These are phyloP conservation scores for Chouioia cunea DNA, from an alignment of 2,888 invertebrate genomes.

Conservation along the genomic window DNA sequence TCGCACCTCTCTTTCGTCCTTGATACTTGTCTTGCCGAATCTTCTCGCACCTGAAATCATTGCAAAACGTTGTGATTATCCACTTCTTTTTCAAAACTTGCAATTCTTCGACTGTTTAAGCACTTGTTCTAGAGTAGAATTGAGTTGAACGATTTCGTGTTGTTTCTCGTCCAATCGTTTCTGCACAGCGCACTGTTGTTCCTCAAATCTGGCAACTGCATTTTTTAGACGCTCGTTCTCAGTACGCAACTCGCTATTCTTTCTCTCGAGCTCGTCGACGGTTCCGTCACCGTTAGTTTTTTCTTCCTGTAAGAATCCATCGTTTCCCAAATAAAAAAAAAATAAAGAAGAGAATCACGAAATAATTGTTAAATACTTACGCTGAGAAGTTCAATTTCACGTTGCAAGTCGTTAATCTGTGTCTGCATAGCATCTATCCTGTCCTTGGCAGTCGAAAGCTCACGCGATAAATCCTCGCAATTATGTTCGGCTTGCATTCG, in stretches of 20 bases:
- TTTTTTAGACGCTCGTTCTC: slow-evolving; percentile 70
- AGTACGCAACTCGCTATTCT: slow-evolving; percentile 71
- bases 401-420: slow-evolving; percentile 61
- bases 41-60: slow-evolving; percentile 72
- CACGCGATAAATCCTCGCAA: slow-evolving; percentile 76
- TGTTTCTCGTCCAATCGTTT: slow-evolving; percentile 77
- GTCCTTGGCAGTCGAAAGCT: slow-evolving; percentile 75
- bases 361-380: not conserved
- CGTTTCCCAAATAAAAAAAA: not conserved
- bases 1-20: slow-evolving; percentile 78
- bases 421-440: slow-evolving; percentile 69
- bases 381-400: slow-evolving; percentile 55
- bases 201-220: slow-evolving; percentile 73
- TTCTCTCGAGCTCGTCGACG: slow-evolving; percentile 67
- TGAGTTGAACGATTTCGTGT: slow-evolving; percentile 77
- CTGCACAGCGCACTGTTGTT: slow-evolving; percentile 73
- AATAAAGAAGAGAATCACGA: not conserved
- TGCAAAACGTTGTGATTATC: not conserved
- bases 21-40: slow-evolving; percentile 76
- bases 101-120: not conserved
- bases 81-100: not conserved
- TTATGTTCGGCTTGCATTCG: slow-evolving; percentile 77
- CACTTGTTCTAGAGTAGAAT: slow-evolving; percentile 74
- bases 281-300: slow-evolving; percentile 50
- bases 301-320: slow-evolving; percentile 50